Base-by-base conservation (phyloP, 2,888 invertebrate genomes). In the Synanthedon andrenaeformis region DNA sequence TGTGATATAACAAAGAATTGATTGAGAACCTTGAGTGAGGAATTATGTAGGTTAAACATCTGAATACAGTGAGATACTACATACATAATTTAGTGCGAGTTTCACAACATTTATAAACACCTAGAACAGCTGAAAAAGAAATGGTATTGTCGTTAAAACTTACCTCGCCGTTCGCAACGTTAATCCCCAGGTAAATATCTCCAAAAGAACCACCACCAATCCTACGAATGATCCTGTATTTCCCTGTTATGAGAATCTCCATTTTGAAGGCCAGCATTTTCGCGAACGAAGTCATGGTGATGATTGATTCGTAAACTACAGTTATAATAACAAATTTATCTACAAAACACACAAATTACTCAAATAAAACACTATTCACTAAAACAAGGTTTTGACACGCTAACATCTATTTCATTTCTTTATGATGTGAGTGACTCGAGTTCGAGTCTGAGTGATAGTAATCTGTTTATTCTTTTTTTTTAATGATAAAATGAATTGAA, bases 131-230 rank as follows among this genome's bases (percentile, higher is more conserved):
- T 35, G 35, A 10, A 10, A 35, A 35, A 23, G 23, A 35, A 35
- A 35, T 35, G 35, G 1, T 4, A 51, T 51, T 13, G 35, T n/a
- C 5, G 23, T 17, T 13, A 58, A 49, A 19, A 79, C 84, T 89
- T 87, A 93, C 93, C 91, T 94, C 95, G 79, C 94, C 95, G 89
- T 93, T 94, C 77, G 92, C 90, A 79, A 94, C 91, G 89, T 95
- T 94, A 89, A 95, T 94, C 67, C 95, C 97, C 77, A 98, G 90
- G 88, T 96, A 98, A 83, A 98, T 98, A 89, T 98, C 98, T 75
- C 98, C 98, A 85, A 98, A 98, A 51, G 97, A 98, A 65, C 98
- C 98, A 86, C 96, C 97, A 72, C 98, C 96, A 80, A 98, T 96
- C 91, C 96, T 96, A 69, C 96, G 91, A 72, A 96, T 93, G 72